phyloP scores from a whole-genome alignment of 2,888 invertebrate species.

The Pachycephus smyrnensis region DNA sequence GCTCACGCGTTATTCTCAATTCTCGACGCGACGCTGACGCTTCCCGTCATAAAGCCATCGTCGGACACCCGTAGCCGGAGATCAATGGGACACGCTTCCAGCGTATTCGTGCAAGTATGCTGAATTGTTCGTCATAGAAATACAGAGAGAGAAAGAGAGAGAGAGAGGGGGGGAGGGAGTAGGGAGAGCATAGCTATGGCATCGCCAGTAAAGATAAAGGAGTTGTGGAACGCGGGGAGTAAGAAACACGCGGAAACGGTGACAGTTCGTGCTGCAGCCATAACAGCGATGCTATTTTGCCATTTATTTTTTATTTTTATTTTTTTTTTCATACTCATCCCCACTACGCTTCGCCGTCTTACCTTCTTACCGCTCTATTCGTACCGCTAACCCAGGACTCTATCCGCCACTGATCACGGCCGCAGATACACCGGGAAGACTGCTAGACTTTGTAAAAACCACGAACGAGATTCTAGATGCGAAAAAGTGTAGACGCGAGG shows the following conservation, averaged over 20 bases:
- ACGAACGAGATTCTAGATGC: conserved; percentile 34
- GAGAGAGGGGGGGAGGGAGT: conserved; percentile 12
- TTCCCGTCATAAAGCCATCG: conserved; percentile 7
- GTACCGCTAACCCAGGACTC: conserved; percentile 30
- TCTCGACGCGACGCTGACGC: background rate
- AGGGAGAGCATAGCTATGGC: conserved; percentile 27
- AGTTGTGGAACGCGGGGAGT: conserved; percentile 49
- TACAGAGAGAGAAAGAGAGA: conserved; percentile 12
- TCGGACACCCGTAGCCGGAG: conserved; percentile 30
- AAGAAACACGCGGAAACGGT: conserved; percentile 65
- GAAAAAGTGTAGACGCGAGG: conserved; percentile 38
- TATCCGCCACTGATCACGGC: conserved; percentile 51
- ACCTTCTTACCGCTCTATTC: conserved; percentile 30
- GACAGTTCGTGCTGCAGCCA: conserved; percentile 63
- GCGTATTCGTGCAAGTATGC: conserved; percentile 41
- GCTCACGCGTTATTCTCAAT: background rate
- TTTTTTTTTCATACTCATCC: conserved; percentile 20
- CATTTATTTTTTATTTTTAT: conserved; percentile 48
- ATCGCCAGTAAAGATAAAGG: conserved; percentile 49
- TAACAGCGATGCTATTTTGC: conserved; percentile 62
- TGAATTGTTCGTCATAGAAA: conserved; percentile 40
- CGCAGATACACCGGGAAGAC: conserved; percentile 46
- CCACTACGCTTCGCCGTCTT: background rate
- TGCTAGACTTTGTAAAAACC: conserved; percentile 42
- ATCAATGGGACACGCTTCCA: conserved; percentile 49